Evolutionary conservation across 2,113 vertebrate species (phyloP).

Genomic region (Forbesichthys agassizii): DNA sequence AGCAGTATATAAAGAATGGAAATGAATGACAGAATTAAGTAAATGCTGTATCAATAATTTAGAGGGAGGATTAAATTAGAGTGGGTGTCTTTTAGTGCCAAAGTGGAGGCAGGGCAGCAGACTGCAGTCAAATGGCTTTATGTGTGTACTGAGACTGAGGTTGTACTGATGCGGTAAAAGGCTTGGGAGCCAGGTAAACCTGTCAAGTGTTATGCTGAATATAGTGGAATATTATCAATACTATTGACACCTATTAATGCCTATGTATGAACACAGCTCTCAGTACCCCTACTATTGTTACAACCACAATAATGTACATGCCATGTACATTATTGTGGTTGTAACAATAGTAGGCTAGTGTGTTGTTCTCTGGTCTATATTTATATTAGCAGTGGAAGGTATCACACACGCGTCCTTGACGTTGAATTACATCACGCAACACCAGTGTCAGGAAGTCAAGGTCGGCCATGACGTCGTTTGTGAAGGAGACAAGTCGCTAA

Average conservation of each 20-base stretch:
- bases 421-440: constrained; percentile 39
- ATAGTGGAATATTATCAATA: not conserved
- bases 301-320: too few relatives aligned
- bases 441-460: constrained; percentile 44
- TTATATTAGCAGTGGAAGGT: constrained; percentile 22
- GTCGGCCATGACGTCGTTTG: constrained; percentile 26
- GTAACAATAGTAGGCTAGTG: constrained; percentile 16
- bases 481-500: constrained; percentile 55
- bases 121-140: constrained; percentile 26
- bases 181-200: constrained; percentile 2
- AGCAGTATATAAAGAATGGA: constrained; percentile 46
- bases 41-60: constrained; percentile 59
- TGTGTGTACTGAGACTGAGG: constrained; percentile 21
- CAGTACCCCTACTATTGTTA: not conserved
- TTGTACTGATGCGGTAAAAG: constrained; percentile 5
- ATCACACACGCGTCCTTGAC: constrained; percentile 44
- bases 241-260: not conserved
- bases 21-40: constrained; percentile 60
- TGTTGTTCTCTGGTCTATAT: constrained; percentile 4
- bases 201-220: not conserved
- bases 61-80: constrained; percentile 50
- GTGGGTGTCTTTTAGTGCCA: constrained; percentile 46
- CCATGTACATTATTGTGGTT: constrained; percentile 4
- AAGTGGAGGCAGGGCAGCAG: constrained; percentile 34
- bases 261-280: not conserved